These are phyloP conservation scores for Horisme vitalbata DNA, from an alignment of 2,888 invertebrate genomes.

Conservation along the genomic window DNA sequence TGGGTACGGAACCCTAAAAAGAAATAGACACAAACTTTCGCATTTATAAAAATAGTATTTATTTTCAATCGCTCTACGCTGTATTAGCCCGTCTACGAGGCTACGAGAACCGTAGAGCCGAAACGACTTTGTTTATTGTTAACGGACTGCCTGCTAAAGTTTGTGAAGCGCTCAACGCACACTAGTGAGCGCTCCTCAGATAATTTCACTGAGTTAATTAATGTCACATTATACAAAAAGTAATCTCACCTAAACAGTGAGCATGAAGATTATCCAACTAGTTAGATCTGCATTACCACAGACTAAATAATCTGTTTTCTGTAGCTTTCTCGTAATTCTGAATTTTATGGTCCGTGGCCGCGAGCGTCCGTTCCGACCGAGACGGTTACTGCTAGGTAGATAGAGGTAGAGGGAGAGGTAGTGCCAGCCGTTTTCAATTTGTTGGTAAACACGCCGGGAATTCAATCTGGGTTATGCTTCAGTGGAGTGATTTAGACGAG, in stretches of 20 bases:
- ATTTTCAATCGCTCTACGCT: no score
- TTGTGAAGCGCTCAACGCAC: no score
- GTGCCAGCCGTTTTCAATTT: conserved; percentile 16
- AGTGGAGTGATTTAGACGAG: conserved; percentile 1
- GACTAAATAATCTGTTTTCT: background rate
- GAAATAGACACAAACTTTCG: no score
- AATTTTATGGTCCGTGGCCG: conserved; percentile 33
- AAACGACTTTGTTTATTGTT: no score
- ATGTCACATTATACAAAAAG: conserved; percentile 10
- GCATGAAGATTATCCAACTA: conserved; percentile 9
- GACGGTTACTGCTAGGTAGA: background rate
- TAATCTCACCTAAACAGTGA: conserved; percentile 2
- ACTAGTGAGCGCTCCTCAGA: background rate
- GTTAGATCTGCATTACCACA: conserved; percentile 6
- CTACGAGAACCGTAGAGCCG: no score
- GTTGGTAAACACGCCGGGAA: conserved; percentile 18
- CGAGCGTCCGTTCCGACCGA: conserved; percentile 9
- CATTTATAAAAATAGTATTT: no score
- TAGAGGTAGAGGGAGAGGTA: background rate
- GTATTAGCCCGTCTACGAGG: no score
- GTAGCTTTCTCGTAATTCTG: conserved; percentile 34
- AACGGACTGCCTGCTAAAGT: no score
- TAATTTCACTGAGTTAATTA: conserved; percentile 3
- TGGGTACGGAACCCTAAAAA: no score
- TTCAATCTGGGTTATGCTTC: conserved; percentile 10